Base-by-base conservation (phyloP, 2,888 invertebrate genomes). In the Drosophila acutilabella region DNA sequence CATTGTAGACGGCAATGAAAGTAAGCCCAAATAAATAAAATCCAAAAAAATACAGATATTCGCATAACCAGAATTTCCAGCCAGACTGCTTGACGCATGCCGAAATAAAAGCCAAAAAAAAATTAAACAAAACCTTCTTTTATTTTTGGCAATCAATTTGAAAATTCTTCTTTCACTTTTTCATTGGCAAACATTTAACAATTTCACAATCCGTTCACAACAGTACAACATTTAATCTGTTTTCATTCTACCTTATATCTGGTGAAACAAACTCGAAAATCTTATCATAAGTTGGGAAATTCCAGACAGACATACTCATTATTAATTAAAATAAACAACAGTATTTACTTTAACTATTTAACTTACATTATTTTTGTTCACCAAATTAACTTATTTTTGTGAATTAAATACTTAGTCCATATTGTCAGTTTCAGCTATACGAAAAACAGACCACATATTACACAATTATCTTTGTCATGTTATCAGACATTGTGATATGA, bases 31-130 rank as follows among this genome's bases (percentile, higher is more conserved):
- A 33, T 54, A 56, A 57, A 52, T 50, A 60, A 72, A 47, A 51
- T 40, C 44, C 54, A 67, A 75, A 71, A 59, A 71, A 79, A 88
- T n/a, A 83, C 81, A 61, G 56, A 76, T 62, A 64, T 59, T 56
- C 61, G 58, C 54, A 73, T 76, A 90, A 89, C 90, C 89, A 90
- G 89, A 90, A 90, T 90, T 80, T 89, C 89, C 89, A 79, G 90
- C 77, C 78, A 58, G 45, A 60, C 61, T 26, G 47, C 67, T 58
- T 45, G 47, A 36, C 62, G 38, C 20, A 56, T 3, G 1, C 8
- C 23, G 23, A 0, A 33, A 41, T 26, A 40, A 47, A 45, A 30
- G 38, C 20, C 23, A 38, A 23, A 36, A 47, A 45, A 47, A 30
- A 30, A 30, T 6, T 7, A 6, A 30, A 8, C 8, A 30, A 30